A percentile compares a stretch with the other conserved stretches of the same genome.
phyloP scores from a whole-genome alignment of 2,113 vertebrate species.

The Alaudala cheleensis region DNA sequence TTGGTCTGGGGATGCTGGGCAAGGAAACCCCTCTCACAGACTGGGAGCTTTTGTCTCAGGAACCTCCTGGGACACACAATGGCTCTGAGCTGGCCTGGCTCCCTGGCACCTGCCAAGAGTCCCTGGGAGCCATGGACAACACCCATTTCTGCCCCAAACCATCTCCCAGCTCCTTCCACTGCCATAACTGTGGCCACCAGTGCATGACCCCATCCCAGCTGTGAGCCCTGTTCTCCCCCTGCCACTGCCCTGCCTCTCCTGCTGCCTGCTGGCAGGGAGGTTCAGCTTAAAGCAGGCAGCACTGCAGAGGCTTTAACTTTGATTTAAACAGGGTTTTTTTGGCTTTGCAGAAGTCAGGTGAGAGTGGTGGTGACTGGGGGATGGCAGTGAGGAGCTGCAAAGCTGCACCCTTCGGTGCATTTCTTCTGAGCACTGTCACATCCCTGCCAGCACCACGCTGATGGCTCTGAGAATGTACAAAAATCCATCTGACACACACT shows the following conservation, averaged over 20 bases:
- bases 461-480: accelerated
- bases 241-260: neutral
- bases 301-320: neutral
- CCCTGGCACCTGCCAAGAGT: neutral
- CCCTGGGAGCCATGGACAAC: accelerated
- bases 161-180: neutral
- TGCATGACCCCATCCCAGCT: neutral
- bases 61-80: accelerated
- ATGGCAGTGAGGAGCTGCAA: neutral
- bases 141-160: neutral
- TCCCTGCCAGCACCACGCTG: accelerated
- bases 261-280: neutral
- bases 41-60: neutral
- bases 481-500: neutral
- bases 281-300: neutral
- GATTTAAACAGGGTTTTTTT: neutral
- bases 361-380: accelerated
- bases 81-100: neutral
- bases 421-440: neutral
- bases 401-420: neutral
- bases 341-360: neutral
- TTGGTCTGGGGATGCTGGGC: neutral
- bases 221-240: neutral
- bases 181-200: accelerated
- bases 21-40: neutral